phyloP scores from a whole-genome alignment of 2,113 vertebrate genomes.

The Lutjanus erythropterus region DNA sequence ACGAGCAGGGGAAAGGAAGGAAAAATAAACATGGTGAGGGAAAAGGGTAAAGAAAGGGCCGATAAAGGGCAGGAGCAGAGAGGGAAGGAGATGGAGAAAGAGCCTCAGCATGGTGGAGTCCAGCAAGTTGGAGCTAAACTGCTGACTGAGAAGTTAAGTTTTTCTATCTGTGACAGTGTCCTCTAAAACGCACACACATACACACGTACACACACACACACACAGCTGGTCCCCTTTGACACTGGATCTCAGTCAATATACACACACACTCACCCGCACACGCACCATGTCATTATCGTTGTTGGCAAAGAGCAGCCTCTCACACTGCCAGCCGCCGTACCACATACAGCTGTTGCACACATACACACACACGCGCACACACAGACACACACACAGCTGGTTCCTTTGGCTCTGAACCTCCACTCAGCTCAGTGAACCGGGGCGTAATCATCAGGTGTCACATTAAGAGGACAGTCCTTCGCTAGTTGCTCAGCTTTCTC shows the following conservation, averaged over 20 bases:
- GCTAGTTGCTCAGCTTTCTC: constrained; percentile 55
- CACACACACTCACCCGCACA: constrained; percentile 54
- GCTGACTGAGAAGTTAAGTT: constrained; percentile 70
- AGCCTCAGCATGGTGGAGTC: constrained; percentile 30
- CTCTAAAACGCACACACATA: constrained; percentile 61
- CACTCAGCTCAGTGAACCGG: constrained; percentile 66
- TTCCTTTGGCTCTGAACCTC: constrained; percentile 43
- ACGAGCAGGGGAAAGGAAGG: constrained; percentile 10
- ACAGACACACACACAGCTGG: constrained; percentile 54
- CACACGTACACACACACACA: constrained; percentile 44
- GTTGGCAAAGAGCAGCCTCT: constrained; percentile 61
- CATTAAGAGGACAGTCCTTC: constrained; percentile 64
- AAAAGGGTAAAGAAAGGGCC: constrained; percentile 51
- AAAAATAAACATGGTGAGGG: constrained; percentile 51
- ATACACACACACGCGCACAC: constrained; percentile 27
- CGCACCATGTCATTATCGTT: constrained; percentile 73
- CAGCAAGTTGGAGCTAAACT: constrained; percentile 47
- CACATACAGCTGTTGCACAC: constrained; percentile 59
- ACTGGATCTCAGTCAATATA: constrained; percentile 64
- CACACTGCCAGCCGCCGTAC: constrained; percentile 62
- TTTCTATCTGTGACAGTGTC: constrained; percentile 59
- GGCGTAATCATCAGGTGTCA: constrained; percentile 77
- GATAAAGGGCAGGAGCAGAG: constrained; percentile 46
- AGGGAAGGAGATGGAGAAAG: constrained; percentile 1
- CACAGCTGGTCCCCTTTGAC: constrained; percentile 59